These are phyloP conservation scores for Coluber constrictor DNA, from an alignment of 2,797 vertebrate genomes.

Conservation along the genomic window DNA sequence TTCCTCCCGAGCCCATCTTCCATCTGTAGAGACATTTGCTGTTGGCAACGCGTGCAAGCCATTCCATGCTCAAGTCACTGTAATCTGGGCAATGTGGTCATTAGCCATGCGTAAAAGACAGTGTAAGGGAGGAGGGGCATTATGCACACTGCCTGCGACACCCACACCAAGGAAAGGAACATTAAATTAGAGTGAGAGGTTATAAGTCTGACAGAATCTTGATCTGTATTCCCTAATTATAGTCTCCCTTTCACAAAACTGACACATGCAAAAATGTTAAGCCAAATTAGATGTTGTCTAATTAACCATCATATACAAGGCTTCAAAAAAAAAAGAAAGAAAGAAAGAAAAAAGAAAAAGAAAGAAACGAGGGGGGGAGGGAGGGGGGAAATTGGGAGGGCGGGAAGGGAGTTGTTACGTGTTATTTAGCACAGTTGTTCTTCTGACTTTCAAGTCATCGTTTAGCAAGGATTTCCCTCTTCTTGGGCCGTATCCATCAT, in stretches of 20 bases:
- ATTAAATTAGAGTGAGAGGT: constrained; percentile 71
- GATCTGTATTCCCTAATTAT: constrained; percentile 75
- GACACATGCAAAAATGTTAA: constrained; percentile 73
- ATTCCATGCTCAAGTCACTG: constrained; percentile 66
- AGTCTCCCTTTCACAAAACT: constrained; percentile 68
- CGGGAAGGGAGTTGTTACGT: constrained; percentile 31
- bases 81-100: constrained; percentile 62
- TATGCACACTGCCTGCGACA: constrained; percentile 60
- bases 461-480: constrained; percentile 71
- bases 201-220: constrained; percentile 71
- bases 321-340: constrained; percentile 51
- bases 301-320: constrained; percentile 72
- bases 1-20: not conserved
- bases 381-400: not conserved
- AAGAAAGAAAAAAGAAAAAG: no score
- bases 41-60: constrained; percentile 69
- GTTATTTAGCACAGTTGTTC: constrained; percentile 58
- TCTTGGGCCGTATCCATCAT: no score
- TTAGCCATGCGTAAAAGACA: constrained; percentile 69
- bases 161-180: constrained; percentile 51
- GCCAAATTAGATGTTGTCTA: constrained; percentile 76
- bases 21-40: constrained; percentile 1
- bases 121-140: constrained; percentile 28
- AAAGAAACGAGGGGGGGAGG: not conserved
- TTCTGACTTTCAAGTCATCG: not conserved